Conservation (phyloP, 2,888 invertebrate genomes). For the Drosophila colorata region DNA sequence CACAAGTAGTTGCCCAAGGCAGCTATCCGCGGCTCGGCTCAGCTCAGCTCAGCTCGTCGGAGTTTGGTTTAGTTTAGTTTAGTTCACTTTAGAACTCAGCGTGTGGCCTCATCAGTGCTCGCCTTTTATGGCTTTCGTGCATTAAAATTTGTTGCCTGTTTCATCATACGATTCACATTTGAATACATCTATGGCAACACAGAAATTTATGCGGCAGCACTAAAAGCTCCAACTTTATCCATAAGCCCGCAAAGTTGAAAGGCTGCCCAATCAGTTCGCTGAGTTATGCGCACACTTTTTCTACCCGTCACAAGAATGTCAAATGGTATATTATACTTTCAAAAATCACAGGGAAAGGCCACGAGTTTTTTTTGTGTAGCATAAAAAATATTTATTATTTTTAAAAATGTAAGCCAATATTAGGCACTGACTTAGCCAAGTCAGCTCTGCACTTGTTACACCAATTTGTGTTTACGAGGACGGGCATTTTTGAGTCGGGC, state of each 20-base stretch:
- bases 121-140: constrained; percentile 48
- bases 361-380: too few relatives aligned
- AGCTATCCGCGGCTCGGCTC: not conserved
- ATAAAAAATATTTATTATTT: too few relatives aligned
- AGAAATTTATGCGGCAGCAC: constrained; percentile 41
- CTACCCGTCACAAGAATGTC: not conserved
- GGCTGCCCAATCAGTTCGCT: constrained; percentile 42
- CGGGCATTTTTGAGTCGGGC: not conserved
- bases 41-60: not conserved
- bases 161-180: constrained; percentile 42
- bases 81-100: constrained; percentile 40
- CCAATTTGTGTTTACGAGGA: too few relatives aligned
- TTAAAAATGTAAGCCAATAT: too few relatives aligned
- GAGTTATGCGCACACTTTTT: constrained; percentile 31
- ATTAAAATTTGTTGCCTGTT: constrained; percentile 44
- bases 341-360: too few relatives aligned
- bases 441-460: too few relatives aligned
- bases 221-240: constrained; percentile 55
- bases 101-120: constrained; percentile 42
- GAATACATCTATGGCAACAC: constrained; percentile 49
- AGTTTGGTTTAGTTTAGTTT: constrained; percentile 14
- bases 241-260: constrained; percentile 53
- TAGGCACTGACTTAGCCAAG: too few relatives aligned
- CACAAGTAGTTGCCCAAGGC: constrained; percentile 31
- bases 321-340: not conserved